Base-by-base conservation (phyloP, 2,797 vertebrate species). In the Aselliscus stoliczkanus region DNA sequence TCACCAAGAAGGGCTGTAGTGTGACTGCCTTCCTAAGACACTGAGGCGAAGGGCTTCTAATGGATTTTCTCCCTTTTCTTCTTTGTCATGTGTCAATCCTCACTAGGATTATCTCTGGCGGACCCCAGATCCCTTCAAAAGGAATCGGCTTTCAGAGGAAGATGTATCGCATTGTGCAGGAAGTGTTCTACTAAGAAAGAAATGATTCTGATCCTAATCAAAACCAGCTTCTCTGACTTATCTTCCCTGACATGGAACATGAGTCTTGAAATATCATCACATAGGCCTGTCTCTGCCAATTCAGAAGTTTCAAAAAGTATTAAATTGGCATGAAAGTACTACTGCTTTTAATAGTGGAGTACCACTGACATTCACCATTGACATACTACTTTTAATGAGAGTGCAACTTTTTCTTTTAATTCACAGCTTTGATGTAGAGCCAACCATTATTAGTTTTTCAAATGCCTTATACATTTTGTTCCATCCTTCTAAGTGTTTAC, bases 1-100 rank as follows among this genome's bases (percentile, higher is more conserved):
- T n/a, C 62, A 31, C 2, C 0, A 2, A 3, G 13, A 81, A 15
- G 17, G 6, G 34, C 1, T 15, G 0, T 1, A 1, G 0, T n/a
- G 79, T 18, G 58, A 44, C 65, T 1, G 2, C 6, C 47, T 9
- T 18, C 65, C 21, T 15, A 17, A 4, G 25, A 47, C 18, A 29
- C 72, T 10, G 5, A 64, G 0, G 0, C 39, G 15, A 73, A 60
- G 62, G 52, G 31, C 31, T 2, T 1, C 86, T 64, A 15, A 25
- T 0, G 3, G 31, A n/a, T 12, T 79, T 69, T 79, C 88, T 95
- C 84, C 44, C 69, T 37, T 80, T 67, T 52, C 54, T 82, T 27
- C 54, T 70, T 37, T 11, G n/a, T 47, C n/a, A 25, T 5, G 50
- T n/a, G 17, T 31, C 44, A 52, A 2, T 4, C 5, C 12, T 52